Base-by-base conservation (phyloP, 2,797 vertebrate species). In the Paratrypauchen microcephalus region DNA sequence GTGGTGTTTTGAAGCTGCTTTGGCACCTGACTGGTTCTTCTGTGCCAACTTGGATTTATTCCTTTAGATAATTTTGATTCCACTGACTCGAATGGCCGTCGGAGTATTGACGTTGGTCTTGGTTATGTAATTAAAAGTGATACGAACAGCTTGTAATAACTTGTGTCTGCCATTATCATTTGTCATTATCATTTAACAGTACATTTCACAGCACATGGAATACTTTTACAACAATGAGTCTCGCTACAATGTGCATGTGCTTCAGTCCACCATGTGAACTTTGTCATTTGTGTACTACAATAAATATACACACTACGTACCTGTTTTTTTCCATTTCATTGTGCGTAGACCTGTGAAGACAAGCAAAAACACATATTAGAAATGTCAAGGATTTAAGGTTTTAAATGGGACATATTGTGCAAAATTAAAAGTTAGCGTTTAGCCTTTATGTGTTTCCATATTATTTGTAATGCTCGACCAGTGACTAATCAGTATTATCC, bases 271-370 rank as follows among this genome's bases (percentile, higher is more conserved):
- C 41, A 41, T 41, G 39, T 12, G 2, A 41, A 41, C 12, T 7
- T n/a, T 50, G 18, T 21, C n/a, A 23, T 56, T 26, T 24, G 12
- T 56, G 12, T 26, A 15, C 2, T 26, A 57, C 1, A 18, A 63
- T n/a, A 16, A 21, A 75, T 19, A 74, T 19, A 48, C 0, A 47
- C 47, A 21, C 58, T 19, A 82, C 92, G 84, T 91, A 99, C 97
- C 97, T 95, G 94, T 98, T 98, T 87, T 99, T 98, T 79, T 98
- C 97, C 97, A 98, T 98, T 92, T 99, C 97, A 50, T 98, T 99
- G 91, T 98, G 97, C 15, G 95, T 96, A 52, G 97, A 98, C 92
- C 97, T 98, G 93, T 65, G 89, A 91, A 81, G 39, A 89, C 6
- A 87, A 56, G 84, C 54, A 71, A 76, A 73, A 74, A 66, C 56